Evolutionary conservation across 2,888 invertebrate species (phyloP).

Genomic region (Synergus japonicus): DNA sequence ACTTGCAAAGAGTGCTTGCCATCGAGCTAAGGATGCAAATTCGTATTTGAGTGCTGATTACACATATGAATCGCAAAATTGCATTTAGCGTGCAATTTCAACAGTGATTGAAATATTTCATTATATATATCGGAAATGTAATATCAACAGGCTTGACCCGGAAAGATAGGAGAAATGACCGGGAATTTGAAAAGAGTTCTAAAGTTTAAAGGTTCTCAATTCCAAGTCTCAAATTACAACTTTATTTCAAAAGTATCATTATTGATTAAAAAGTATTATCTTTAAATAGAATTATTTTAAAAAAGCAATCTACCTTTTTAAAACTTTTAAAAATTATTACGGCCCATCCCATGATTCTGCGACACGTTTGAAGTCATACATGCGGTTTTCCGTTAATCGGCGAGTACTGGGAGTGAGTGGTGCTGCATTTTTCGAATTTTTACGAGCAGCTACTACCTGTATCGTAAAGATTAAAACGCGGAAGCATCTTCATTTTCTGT

Average conservation of each 20-base stretch:
- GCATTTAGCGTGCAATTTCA: neutral
- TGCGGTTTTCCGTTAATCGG: neutral
- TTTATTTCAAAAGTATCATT: no score
- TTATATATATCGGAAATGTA: neutral
- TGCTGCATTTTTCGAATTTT: constrained; percentile 7
- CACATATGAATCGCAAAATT: neutral
- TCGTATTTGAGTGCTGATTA: neutral
- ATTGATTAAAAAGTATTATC: no score
- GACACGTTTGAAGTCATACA: neutral
- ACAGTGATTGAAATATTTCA: neutral
- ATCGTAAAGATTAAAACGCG: neutral
- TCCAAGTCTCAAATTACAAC: no score
- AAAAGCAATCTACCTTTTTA: neutral
- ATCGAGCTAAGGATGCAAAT: neutral
- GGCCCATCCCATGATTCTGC: neutral
- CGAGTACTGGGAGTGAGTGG: neutral
- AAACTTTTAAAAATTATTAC: neutral
- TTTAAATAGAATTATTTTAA: neutral
- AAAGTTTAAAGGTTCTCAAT: no score
- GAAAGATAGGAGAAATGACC: no score
- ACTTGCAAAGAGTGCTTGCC: neutral
- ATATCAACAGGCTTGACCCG: neutral
- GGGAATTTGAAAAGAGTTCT: no score
- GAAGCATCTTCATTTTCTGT: constrained; percentile 2
- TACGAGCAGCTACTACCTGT: neutral